Evolutionary conservation across 2,113 vertebrate genomes (phyloP).

Genomic region (Tinamus guttatus): DNA sequence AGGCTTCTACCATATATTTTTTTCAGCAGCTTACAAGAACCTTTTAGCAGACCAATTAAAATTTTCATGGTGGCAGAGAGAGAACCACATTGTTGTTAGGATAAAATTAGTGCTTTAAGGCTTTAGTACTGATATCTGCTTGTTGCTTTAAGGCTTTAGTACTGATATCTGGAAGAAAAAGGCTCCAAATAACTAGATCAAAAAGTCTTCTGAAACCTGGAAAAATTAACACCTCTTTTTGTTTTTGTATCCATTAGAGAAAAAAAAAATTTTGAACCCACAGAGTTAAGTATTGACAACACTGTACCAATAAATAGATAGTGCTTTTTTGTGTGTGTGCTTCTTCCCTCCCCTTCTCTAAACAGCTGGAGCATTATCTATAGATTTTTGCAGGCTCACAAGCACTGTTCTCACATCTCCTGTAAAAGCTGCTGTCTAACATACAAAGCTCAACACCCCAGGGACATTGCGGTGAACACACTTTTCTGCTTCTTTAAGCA

Average conservation of each 20-base stretch:
- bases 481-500: slow-evolving; percentile 64
- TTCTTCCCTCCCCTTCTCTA: not conserved
- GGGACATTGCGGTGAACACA: slow-evolving; percentile 24
- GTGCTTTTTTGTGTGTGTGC: not conserved
- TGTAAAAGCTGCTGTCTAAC: slow-evolving; percentile 49
- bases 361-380: slow-evolving; percentile 42
- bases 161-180: not conserved
- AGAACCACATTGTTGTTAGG: not conserved
- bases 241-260: not conserved
- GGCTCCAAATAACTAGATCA: not conserved
- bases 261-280: slow-evolving; percentile 12
- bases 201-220: not conserved
- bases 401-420: not conserved
- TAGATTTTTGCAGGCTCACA: slow-evolving; percentile 56
- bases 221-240: not conserved
- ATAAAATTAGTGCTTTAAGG: not conserved
- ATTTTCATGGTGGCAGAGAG: not conserved
- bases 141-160: slow-evolving; percentile 6
- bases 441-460: slow-evolving; percentile 32
- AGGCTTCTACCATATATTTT: not conserved
- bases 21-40: not conserved
- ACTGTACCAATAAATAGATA: not conserved
- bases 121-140: not conserved
- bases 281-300: not conserved
- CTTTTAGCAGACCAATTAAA: slow-evolving; percentile 4